Percentiles rank a stretch among this genome's conserved stretches.
Evolutionary conservation across 2,113 vertebrate species (phyloP).

Genomic region (Clarias gariepinus): DNA sequence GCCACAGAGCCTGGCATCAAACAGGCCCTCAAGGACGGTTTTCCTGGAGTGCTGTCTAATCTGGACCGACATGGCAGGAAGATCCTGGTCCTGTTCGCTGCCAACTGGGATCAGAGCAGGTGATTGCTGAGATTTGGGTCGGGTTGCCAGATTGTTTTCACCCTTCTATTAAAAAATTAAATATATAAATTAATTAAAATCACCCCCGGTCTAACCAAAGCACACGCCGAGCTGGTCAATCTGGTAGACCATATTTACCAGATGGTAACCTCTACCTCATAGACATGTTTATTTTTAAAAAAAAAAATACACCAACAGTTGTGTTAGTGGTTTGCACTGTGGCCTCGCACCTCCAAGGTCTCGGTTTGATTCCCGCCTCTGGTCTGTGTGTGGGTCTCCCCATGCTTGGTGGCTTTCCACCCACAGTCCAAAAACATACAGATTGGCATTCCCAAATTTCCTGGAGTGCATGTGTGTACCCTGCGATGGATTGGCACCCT

Average conservation of each 20-base stretch:
- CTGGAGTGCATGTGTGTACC: too few species aligned
- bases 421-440: too few species aligned
- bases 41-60: constrained; percentile 93
- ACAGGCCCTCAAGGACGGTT: constrained; percentile 96
- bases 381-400: too few species aligned
- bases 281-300: not conserved
- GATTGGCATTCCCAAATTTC: too few species aligned
- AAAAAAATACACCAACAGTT: not conserved
- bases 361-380: too few species aligned
- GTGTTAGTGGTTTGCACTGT: too few species aligned
- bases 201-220: not conserved
- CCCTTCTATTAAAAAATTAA: not conserved
- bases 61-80: constrained; percentile 96
- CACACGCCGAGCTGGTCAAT: not conserved
- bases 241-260: not conserved
- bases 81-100: constrained; percentile 94
- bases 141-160: not conserved
- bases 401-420: too few species aligned
- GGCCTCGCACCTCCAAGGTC: too few species aligned
- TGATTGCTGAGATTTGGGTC: constrained; percentile 61
- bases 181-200: too few species aligned
- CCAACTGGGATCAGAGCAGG: constrained; percentile 99
- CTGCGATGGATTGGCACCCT: too few species aligned
- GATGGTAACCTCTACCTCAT: not conserved
- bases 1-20: constrained; percentile 97